These are phyloP conservation scores for Rhopalosiphum maidis DNA, from an alignment of 1,140 invertebrate genomes.

Conservation along the genomic window DNA sequence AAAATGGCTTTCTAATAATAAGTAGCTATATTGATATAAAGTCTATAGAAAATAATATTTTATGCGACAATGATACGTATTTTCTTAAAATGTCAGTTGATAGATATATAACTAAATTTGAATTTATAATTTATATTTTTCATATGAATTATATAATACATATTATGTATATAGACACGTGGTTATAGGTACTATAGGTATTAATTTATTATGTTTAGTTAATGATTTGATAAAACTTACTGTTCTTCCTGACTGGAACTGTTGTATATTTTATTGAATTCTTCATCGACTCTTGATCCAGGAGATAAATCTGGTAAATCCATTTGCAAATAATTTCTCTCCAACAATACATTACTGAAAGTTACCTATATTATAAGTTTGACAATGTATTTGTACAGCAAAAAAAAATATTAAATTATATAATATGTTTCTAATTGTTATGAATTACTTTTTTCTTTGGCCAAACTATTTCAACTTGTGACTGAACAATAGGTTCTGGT, in stretches of 20 bases:
- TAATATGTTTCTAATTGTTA: not conserved
- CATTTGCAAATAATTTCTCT: constrained; percentile 52
- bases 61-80: not conserved
- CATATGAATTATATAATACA: not conserved
- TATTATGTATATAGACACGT: not conserved
- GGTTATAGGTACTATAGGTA: not conserved
- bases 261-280: constrained; percentile 55
- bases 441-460: constrained; percentile 38
- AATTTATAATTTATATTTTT: not conserved
- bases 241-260: constrained; percentile 25
- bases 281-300: constrained; percentile 48
- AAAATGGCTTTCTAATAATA: not conserved
- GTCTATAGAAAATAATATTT: not conserved
- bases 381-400: not conserved
- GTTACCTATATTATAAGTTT: constrained; percentile 15
- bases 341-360: constrained; percentile 43
- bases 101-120: not conserved
- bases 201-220: not conserved
- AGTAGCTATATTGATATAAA: not conserved
- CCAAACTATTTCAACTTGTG: not conserved
- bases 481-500: not conserved
- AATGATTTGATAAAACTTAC: constrained; percentile 18
- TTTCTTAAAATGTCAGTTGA: not conserved
- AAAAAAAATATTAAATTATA: not conserved
- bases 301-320: constrained; percentile 54